Base-by-base conservation (phyloP, 2,888 invertebrate species). In the Melanostoma scalare region DNA sequence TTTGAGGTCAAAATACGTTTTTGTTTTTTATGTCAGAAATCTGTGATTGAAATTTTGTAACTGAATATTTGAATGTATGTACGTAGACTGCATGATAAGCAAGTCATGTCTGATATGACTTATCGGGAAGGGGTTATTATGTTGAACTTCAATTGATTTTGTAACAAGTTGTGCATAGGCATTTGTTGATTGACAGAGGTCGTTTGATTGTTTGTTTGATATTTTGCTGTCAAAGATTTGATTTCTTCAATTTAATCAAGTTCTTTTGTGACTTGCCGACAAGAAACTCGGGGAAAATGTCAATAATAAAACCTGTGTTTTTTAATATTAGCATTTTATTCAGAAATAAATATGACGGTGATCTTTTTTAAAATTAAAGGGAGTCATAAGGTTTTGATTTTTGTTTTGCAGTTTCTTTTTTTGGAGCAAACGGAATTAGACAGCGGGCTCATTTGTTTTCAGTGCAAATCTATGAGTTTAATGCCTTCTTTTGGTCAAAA, bases 61-160 rank as follows among this genome's bases (percentile, higher is more conserved):
- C 44, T 71, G 42, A 56, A 44, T 5, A 44, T 20, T 20, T 20
- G 35, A 53, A 6, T 52, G 52, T 35, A 3, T 50, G 30, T 58
- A 20, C 20, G 55, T 42, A 9, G 8, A 50, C 5, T 73, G 73
- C 73, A 73, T 61, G 55, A 36, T 3, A 30, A 9, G 52, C 65
- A 20, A 20, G 33, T 48, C 9, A 9, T 53, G 50, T 50, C 67
- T 60, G 44, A 61, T 79, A 73, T 68, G 61, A 55, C 68, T 79
- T 73, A 73, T 61, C 68, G 61, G 68, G 20, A 20, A 20, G 1
- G 20, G 46, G 60, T 68, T 55, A 53, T 42, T 40, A 10, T 65
- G 55, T 33, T 68, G 79, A 61, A 61, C 68, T 73, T 55, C 44
- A 69, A 61, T 35, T 38, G 44, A 40, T 60, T 60, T 52, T 36